phyloP scores from a whole-genome alignment of 2,113 vertebrate species.

The Austrofundulus limnaeus region DNA sequence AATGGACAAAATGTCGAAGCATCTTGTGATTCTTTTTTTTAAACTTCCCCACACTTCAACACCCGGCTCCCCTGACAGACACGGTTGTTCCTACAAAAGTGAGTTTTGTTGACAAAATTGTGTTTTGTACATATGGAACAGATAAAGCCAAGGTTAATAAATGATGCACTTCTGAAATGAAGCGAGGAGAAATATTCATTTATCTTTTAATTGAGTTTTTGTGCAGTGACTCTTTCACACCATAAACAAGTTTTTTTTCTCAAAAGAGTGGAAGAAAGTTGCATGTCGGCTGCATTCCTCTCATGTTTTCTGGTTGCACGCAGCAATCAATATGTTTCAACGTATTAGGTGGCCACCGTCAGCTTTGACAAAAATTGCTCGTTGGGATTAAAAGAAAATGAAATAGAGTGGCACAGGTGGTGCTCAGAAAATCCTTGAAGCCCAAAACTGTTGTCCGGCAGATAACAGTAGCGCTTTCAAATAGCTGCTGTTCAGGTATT shows the following conservation, averaged over 20 bases:
- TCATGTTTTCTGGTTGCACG: constrained; percentile 19
- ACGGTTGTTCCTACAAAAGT: background rate
- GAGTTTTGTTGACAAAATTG: constrained; percentile 5
- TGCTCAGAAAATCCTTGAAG: constrained; percentile 38
- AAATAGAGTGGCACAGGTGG: background rate
- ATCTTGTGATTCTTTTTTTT: too few relatives aligned
- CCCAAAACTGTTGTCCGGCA: constrained; percentile 12
- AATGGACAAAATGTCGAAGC: background rate
- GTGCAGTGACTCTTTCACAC: background rate
- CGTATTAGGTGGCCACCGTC: constrained; percentile 6
- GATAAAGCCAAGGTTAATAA: constrained; percentile 4
- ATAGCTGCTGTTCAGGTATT: constrained; percentile 6
- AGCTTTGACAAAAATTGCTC: background rate
- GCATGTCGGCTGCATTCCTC: background rate
- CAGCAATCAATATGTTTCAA: constrained; percentile 17
- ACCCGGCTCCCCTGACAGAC: background rate
- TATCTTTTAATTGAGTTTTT: constrained; percentile 3
- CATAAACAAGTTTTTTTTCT: constrained; percentile 7
- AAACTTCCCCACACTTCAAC: too few relatives aligned
- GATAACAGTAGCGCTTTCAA: background rate
- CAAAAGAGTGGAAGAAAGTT: constrained; percentile 16
- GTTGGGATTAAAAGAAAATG: constrained; percentile 22
- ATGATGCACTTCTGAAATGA: constrained; percentile 3
- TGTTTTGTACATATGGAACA: background rate
- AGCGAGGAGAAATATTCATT: background rate